Base-by-base conservation (phyloP, 2,797 vertebrate genomes). In the Pitangus sulphuratus region DNA sequence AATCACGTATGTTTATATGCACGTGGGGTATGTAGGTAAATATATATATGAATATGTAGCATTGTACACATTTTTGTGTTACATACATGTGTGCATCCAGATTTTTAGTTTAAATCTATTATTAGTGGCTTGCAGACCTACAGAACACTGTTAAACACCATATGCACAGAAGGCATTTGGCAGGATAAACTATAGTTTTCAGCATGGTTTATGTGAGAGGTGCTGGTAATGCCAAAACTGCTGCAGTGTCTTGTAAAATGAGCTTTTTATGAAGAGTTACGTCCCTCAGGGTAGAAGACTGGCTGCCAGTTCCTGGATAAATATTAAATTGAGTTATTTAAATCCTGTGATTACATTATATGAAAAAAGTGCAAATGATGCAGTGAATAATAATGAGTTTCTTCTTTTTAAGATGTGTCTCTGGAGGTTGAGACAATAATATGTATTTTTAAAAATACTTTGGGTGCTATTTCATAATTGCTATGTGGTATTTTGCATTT, bases 181-280 rank as follows among this genome's bases (percentile, higher is more conserved):
- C 91, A 95, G 77, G 47, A 76, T 89, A 89, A 95, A 82, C 88
- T 60, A 4, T 12, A 53, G 65, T 94, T 94, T 96, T 93, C 58
- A 62, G 44, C 47, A 13, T 84, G 79, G 92, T 95, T 94, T 95
- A 28, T 95, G 44, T 72, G 65, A 89, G 72, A 71, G 79, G 65
- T 95, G 58, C 77, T 95, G 87, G 87, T 94, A 84, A 91, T 95
- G 95, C 93, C 95, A 90, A 93, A 97, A 92, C 65, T 95, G 47
- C 82, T 86, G 65, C 72, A 91, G 26, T 76, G 47, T 72, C 82
- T 78, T 89, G 48, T 95, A 88, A 96, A 97, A 93, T 79, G 31
- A 88, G 72, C 18, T 86, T 96, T 96, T 91, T 65, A 65, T 88
- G 77, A 91, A 84, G 61, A 92, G 44, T 84, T 69, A 44, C 0